phyloP scores from a whole-genome alignment of 2,888 invertebrate genomes.

The Panzeria rudis region DNA sequence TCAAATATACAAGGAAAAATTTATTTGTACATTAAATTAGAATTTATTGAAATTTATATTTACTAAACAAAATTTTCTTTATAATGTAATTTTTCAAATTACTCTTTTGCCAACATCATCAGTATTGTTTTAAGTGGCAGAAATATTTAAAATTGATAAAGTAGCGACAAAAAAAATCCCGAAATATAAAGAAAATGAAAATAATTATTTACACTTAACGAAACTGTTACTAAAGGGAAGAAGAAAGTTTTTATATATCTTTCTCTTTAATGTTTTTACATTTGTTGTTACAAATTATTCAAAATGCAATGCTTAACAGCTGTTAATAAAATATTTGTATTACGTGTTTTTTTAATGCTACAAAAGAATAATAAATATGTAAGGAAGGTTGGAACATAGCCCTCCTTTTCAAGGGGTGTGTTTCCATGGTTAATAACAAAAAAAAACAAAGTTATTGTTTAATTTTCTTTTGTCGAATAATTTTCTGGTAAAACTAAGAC shows the following conservation, averaged over 20 bases:
- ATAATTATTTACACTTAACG: background rate
- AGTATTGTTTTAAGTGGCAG: background rate
- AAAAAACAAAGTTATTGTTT: too few relatives aligned
- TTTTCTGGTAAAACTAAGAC: too few relatives aligned
- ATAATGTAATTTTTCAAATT: background rate
- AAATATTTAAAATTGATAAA: background rate
- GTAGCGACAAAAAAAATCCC: background rate
- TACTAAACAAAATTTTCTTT: background rate
- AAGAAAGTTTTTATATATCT: background rate
- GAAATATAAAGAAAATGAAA: background rate
- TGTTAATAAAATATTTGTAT: constrained; percentile 10
- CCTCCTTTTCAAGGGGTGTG: too few relatives aligned
- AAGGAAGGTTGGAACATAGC: too few relatives aligned
- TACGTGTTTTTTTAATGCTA: constrained; percentile 1
- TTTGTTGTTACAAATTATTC: constrained; percentile 31
- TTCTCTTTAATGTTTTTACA: background rate
- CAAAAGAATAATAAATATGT: background rate
- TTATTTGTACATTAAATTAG: background rate
- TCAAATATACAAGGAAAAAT: background rate
- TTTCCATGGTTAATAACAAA: too few relatives aligned
- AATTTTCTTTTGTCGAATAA: too few relatives aligned
- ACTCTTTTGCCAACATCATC: background rate
- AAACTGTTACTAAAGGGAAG: background rate
- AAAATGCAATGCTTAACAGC: constrained; percentile 32
- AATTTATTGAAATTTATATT: background rate